Evolutionary conservation across 2,113 vertebrate genomes (phyloP), one percentile per base, ranked within the genome.

Genomic region (Scomber japonicus): DNA sequence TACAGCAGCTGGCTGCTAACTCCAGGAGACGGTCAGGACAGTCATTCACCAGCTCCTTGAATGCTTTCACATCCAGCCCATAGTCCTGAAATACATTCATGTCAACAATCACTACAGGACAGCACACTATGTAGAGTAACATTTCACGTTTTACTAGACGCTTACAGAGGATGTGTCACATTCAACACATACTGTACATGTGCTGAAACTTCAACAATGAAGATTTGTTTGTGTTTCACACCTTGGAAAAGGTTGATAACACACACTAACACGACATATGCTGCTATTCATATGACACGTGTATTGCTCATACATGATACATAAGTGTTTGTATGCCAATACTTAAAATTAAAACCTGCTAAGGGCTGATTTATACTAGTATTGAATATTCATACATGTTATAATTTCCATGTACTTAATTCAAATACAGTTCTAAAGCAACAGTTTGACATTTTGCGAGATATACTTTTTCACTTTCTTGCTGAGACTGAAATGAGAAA

Each of bases 1-100:
- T 76, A 71, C 97, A 97, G 78, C 96, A 97, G 84, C 92, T 95
- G 69, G 92, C 88, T 13, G 96, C 93, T 3, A 97, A 71, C 44
- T 96, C 95, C 75, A 97, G 71, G 50, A 96, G 91, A 3, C 11
- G 85, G 65, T 86, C 91, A 49, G 97, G 96, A 78, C 96, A 97
- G 55, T 90, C 96, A 0, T 30, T 82, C 79, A 96, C 94, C 93
- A 97, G 88, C 54, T 91, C 89, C 53, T 87, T 91, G 78, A 97
- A 97, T 1, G 94, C 93, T 1, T 84, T 88, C 74, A 96, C 92
- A 35, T 97, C 95, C 84, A 97, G 88, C 2, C 96, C 96, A 2
- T 96, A 97, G 89, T 97, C 96, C 96, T 97, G 87, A 61, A 88
- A 78, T 0, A 48, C 45, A 77, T 2, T 0, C 10, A 40, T 48